Conservation (phyloP, 2,797 vertebrate genomes). For the Ambastaia sidthimunki region DNA sequence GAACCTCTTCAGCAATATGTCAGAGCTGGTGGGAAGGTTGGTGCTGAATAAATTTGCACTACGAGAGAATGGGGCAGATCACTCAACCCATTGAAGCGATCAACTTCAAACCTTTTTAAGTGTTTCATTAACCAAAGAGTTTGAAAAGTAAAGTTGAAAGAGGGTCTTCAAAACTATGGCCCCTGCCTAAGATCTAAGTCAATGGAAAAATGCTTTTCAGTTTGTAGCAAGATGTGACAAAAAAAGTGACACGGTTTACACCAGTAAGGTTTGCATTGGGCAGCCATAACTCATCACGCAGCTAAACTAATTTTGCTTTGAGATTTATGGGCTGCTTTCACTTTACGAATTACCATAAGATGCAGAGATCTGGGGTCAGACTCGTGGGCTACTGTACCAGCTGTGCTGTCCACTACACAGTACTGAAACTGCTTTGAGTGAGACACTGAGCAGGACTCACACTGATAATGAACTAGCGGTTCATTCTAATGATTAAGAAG, state of each 20-base stretch:
- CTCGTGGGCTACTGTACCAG: constrained; percentile 15
- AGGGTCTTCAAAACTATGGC: background rate
- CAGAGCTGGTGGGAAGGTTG: constrained; percentile 28
- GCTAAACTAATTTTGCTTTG: no score
- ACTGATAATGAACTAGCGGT: background rate
- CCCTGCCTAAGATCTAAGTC: background rate
- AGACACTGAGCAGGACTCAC: background rate
- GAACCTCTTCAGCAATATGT: constrained; percentile 21
- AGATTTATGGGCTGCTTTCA: background rate
- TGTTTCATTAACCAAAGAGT: background rate
- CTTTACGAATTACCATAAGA: background rate
- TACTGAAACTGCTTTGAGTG: constrained; percentile 39
- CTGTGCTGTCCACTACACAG: constrained; percentile 61
- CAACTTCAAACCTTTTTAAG: background rate
- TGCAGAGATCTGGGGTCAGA: background rate
- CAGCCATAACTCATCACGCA: background rate
- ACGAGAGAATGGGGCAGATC: background rate
- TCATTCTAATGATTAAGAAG: background rate
- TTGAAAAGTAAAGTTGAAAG: background rate
- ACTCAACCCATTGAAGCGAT: background rate
- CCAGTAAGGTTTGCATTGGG: background rate
- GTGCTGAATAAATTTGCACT: background rate
- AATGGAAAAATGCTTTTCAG: background rate
- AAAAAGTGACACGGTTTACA: background rate
- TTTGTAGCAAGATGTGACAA: background rate